A percentile compares a stretch with the other conserved stretches of the same genome.
These are phyloP conservation scores for Tachypleus tridentatus DNA, from an alignment of 1,140 invertebrate genomes.

Conservation along the genomic window DNA sequence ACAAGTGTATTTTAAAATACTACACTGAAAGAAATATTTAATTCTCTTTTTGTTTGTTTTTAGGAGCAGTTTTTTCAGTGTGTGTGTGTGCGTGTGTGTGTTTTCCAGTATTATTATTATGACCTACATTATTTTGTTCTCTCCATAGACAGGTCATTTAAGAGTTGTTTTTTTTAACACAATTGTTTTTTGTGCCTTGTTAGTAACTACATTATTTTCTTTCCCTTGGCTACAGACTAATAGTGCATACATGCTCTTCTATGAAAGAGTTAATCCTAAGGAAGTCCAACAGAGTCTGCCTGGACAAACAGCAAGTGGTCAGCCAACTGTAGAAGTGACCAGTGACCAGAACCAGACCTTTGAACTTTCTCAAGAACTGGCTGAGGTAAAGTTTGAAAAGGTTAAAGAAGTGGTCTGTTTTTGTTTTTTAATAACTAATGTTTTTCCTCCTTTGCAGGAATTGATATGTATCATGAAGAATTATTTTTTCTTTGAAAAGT, in stretches of 20 bases:
- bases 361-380: constrained; percentile 60
- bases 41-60: too few species aligned
- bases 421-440: too few species aligned
- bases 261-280: constrained; percentile 49
- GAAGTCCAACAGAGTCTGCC: background rate
- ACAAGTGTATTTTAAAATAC: too few species aligned
- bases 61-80: background rate
- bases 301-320: constrained; percentile 9
- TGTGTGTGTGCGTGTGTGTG: background rate
- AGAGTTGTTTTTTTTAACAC: background rate
- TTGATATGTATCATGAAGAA: too few species aligned
- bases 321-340: constrained; percentile 25
- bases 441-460: too few species aligned
- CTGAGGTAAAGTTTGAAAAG: constrained; percentile 37
- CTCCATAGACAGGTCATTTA: background rate
- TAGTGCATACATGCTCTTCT: constrained; percentile 94
- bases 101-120: constrained; percentile 2
- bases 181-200: background rate
- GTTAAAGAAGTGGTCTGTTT: too few species aligned
- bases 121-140: constrained; percentile 1
- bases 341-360: constrained; percentile 30
- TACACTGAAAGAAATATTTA: too few species aligned
- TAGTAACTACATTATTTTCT: background rate
- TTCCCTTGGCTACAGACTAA: constrained; percentile 49
- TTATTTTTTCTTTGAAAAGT: too few species aligned